These are phyloP conservation scores for Diadophis punctatus DNA, from an alignment of 2,113 vertebrate species.

Conservation along the genomic window DNA sequence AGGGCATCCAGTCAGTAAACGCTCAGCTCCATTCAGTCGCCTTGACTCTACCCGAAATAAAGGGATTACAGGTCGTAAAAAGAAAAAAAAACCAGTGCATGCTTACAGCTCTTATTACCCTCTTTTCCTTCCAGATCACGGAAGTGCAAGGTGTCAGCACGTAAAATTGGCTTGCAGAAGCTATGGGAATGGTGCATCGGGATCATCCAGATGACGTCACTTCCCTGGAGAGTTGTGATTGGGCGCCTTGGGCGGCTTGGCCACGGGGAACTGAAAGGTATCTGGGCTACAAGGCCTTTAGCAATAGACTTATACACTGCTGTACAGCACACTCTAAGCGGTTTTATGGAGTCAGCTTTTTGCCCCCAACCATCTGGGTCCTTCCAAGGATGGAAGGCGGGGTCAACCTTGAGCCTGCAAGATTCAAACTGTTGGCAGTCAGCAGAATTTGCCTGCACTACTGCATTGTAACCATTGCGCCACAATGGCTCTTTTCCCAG, in stretches of 20 bases:
- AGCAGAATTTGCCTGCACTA: too few relatives aligned
- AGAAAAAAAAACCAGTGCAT: neutral
- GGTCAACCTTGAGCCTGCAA: too few relatives aligned
- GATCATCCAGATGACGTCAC: conserved; percentile 94
- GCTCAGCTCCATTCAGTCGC: neutral
- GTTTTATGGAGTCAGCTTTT: too few relatives aligned
- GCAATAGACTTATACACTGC: too few relatives aligned
- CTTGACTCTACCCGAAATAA: neutral
- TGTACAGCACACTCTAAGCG: too few relatives aligned
- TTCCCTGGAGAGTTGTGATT: conserved; percentile 97
- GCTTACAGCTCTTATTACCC: neutral
- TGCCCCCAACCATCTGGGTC: too few relatives aligned
- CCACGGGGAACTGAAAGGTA: conserved; percentile 96
- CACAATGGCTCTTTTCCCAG: neutral
- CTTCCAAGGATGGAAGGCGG: too few relatives aligned
- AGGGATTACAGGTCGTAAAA: neutral
- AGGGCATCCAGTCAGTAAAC: neutral
- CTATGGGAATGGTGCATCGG: conserved; percentile 98
- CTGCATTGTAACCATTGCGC: too few relatives aligned
- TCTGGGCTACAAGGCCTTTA: neutral
- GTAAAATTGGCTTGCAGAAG: conserved; percentile 92
- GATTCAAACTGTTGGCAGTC: too few relatives aligned
- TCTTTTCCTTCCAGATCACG: conserved; percentile 75
- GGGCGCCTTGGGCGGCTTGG: conserved; percentile 94
- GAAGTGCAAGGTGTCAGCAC: conserved; percentile 95